Base-by-base conservation (phyloP, 2,888 invertebrate genomes). In the Lapara coniferarum region DNA sequence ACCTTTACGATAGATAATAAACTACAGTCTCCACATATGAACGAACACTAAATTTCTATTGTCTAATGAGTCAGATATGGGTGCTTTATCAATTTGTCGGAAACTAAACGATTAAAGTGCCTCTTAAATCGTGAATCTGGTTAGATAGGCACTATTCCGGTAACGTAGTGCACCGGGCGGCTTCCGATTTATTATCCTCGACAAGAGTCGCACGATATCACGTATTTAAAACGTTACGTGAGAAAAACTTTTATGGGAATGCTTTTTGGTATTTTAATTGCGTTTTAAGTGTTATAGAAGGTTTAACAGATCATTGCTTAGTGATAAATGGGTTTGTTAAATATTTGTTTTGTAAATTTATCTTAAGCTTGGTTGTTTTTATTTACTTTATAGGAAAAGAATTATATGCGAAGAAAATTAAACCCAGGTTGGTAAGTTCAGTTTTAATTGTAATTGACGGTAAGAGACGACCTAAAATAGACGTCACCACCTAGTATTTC, bases 131-230 rank as follows among this genome's bases (percentile, higher is more conserved):
- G 85, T 84, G 88, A 84, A 86, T 87, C 87, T 87, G 89, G 89
- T 89, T 88, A 89, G 90, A 89, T 89, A 88, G 87, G 80, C 81
- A 83, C 87, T 83, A 86, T 88, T 85, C 85, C 82, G 81, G 88
- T 87, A 85, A 89, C 85, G 81, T 88, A 89, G 85, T 84, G 84
- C 84, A 82, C 77, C 80, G 79, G 79, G 79, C 78, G 81, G 77
- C 83, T 80, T 80, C 80, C 84, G 84, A 90, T 89, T 90, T 90
- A 89, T 89, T 81, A 85, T 81, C 81, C 77, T 80, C 76, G 76
- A 76, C 74, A 53, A 53, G 44, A 37, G 68, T 69, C 51, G 68
- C 52, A 55, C 30, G 14, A 67, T 63, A 51, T 55, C 59, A 55
- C 63, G 63, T 46, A 5, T 56, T 67, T 66, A 19, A 67, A 67